These are phyloP conservation scores for Sebastes reedi DNA, from an alignment of 2,797 vertebrate genomes.

Conservation along the genomic window DNA sequence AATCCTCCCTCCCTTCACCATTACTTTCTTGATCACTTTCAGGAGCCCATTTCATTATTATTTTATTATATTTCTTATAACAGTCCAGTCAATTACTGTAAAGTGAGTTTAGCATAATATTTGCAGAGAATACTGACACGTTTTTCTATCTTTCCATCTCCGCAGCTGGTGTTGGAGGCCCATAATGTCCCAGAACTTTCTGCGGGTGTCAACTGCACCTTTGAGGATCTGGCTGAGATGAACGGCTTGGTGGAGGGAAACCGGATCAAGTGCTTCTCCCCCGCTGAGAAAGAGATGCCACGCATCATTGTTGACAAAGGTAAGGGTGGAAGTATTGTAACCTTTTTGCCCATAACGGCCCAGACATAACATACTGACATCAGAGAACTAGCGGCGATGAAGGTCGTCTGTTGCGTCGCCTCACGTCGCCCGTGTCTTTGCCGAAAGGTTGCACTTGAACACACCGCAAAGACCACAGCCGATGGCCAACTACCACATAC, in stretches of 20 bases:
- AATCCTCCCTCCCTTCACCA: neutral
- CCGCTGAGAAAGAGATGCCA: conserved; percentile 95
- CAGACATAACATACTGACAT: no score
- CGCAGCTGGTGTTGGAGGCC: conserved; percentile 93
- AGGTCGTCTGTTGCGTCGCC: no score
- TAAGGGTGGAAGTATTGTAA: conserved; percentile 56
- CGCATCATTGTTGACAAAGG: conserved; percentile 94
- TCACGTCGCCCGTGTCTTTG: no score
- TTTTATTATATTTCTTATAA: neutral
- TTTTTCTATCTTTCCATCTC: neutral
- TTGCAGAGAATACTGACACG: neutral
- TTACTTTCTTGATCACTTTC: neutral
- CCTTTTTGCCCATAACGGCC: neutral
- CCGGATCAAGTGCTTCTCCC: conserved; percentile 93
- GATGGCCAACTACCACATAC: no score
- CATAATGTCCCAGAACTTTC: conserved; percentile 97
- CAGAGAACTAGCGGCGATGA: no score
- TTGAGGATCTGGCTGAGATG: conserved; percentile 96
- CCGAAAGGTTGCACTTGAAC: no score
- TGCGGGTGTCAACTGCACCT: conserved; percentile 96
- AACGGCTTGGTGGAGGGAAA: conserved; percentile 95
- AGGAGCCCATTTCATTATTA: neutral
- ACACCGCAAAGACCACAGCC: no score
- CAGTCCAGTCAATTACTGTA: neutral
- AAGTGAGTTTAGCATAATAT: neutral